These are phyloP conservation scores for Rhizoglyphus robini DNA, from an alignment of 1,140 invertebrate species.

Conservation along the genomic window DNA sequence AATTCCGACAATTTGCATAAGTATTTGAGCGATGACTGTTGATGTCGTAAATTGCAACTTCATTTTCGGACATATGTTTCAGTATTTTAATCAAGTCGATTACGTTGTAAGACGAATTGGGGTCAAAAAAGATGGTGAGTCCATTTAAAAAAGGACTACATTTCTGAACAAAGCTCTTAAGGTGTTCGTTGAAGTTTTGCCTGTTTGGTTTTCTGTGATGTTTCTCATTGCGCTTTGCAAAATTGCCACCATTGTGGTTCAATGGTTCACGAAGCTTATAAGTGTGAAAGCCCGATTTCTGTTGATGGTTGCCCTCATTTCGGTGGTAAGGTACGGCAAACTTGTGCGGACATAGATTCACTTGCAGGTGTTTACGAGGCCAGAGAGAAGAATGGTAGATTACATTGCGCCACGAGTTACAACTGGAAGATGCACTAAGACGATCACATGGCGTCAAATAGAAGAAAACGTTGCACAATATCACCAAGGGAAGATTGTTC, in stretches of 20 bases:
- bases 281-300: not conserved
- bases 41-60: constrained; percentile 3
- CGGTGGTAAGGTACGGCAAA: not conserved
- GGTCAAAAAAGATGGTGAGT: constrained; percentile 3
- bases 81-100: constrained; percentile 7
- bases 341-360: constrained; percentile 12
- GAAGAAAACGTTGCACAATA: not conserved
- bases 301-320: not conserved
- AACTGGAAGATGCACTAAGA: not conserved
- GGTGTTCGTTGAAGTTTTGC: constrained; percentile 3
- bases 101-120: constrained; percentile 6
- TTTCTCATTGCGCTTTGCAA: not conserved
- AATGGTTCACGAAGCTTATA: too few relatives aligned
- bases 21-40: not conserved
- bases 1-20: constrained; percentile 12
- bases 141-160: constrained; percentile 5
- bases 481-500: constrained; percentile 10
- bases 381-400: not conserved
- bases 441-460: not conserved
- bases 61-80: constrained; percentile 5
- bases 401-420: constrained; percentile 11
- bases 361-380: not conserved
- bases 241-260: not conserved
- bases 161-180: constrained; percentile 7
- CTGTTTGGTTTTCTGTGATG: not conserved